A percentile compares a stretch with the other conserved stretches of the same genome.
phyloP scores from a whole-genome alignment of 2,888 invertebrate genomes.

The Digitonthophagus gazella region DNA sequence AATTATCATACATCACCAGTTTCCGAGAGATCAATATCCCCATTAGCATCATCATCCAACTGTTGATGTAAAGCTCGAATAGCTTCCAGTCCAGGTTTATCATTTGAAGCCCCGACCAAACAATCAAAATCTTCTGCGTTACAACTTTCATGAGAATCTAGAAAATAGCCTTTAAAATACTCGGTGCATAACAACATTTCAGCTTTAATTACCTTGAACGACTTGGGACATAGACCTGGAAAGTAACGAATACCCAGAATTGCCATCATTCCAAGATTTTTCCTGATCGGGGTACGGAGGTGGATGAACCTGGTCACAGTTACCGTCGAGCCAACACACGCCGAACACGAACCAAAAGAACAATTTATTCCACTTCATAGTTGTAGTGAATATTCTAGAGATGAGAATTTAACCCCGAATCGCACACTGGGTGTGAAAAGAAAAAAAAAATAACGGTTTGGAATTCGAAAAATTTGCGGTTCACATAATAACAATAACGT shows the following conservation, averaged over 20 bases:
- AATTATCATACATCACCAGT: constrained; percentile 84
- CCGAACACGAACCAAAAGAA: constrained; percentile 47
- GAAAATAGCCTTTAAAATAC: constrained; percentile 22
- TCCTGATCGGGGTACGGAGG: constrained; percentile 20
- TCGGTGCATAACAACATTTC: not conserved
- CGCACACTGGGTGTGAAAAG: constrained; percentile 1
- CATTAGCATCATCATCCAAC: constrained; percentile 96
- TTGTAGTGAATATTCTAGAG: constrained; percentile 22
- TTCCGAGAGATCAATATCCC: constrained; percentile 94
- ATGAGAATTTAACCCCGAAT: constrained; percentile 13
- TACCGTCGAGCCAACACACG: constrained; percentile 41
- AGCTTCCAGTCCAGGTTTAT: constrained; percentile 87
- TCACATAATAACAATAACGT: constrained; percentile 42
- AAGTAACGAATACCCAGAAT: constrained; percentile 50
- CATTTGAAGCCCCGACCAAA: constrained; percentile 67
- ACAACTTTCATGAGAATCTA: constrained; percentile 52
- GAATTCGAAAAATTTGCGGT: constrained; percentile 12
- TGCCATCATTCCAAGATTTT: constrained; percentile 38
- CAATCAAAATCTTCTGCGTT: constrained; percentile 73
- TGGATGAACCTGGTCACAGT: constrained; percentile 32
- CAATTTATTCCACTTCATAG: constrained; percentile 38
- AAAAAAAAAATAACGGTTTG: not conserved
- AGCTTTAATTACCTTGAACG: constrained; percentile 58
- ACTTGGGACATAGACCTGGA: constrained; percentile 60
- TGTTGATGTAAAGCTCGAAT: constrained; percentile 89